These are phyloP conservation scores for Peromyscus maniculatus DNA, from an alignment of 2,113 vertebrate species.

Conservation along the genomic window DNA sequence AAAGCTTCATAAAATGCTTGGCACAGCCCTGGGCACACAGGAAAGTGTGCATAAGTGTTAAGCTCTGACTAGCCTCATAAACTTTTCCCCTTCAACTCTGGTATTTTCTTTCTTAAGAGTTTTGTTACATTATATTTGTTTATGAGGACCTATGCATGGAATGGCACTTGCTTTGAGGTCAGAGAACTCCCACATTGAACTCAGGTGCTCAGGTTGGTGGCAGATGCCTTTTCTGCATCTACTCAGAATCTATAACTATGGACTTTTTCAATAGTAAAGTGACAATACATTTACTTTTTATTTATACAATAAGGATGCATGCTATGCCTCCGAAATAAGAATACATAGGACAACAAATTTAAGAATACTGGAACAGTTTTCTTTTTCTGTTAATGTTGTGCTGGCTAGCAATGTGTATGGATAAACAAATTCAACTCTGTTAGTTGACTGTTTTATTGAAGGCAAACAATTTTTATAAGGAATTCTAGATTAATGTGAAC, in stretches of 20 bases:
- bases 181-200: background rate
- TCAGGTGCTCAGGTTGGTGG: background rate
- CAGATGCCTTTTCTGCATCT: background rate
- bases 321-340: background rate
- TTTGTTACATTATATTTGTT: background rate
- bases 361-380: background rate
- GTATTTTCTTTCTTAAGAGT: background rate
- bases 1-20: background rate
- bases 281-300: background rate
- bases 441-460: background rate
- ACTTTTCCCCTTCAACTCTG: background rate
- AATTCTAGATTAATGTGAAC: background rate
- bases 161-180: background rate
- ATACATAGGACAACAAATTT: background rate
- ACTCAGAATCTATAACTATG: background rate
- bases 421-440: background rate
- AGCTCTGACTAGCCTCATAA: background rate
- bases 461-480: background rate
- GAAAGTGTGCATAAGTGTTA: background rate
- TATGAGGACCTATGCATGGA: background rate
- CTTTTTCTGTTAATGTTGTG: background rate
- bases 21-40: background rate
- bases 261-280: slow-evolving; percentile 24
- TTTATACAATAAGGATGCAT: background rate
- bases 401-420: background rate